Evolutionary conservation across 1,140 invertebrate species (phyloP).

Genomic region (Paracyclopina nana): DNA sequence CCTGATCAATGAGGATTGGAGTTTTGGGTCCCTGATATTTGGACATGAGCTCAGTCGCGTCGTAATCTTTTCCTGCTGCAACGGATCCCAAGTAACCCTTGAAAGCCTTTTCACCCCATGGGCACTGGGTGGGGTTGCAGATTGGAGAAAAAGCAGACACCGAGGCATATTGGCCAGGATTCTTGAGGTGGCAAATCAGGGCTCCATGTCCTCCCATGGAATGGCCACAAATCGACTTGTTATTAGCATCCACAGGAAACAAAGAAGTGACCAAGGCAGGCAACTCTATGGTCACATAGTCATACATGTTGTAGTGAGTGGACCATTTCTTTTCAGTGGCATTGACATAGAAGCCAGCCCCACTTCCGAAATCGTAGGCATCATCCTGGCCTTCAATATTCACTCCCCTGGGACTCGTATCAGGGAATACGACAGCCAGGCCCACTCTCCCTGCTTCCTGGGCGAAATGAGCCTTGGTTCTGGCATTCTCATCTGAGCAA

Average conservation of each 20-base stretch:
- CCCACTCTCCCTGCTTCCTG: slow-evolving; percentile 57
- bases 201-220: slow-evolving; percentile 97
- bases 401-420: slow-evolving; percentile 80
- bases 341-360: slow-evolving; percentile 90
- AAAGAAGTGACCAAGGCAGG: slow-evolving; percentile 50
- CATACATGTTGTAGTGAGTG: slow-evolving; percentile 86
- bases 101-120: slow-evolving; percentile 76
- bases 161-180: slow-evolving; percentile 66
- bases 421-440: slow-evolving; percentile 69
- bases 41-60: slow-evolving; percentile 61
- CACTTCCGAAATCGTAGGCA: slow-evolving; percentile 77
- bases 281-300: slow-evolving; percentile 80
- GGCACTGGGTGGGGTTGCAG: slow-evolving; percentile 57
- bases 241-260: slow-evolving; percentile 35
- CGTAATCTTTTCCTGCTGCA: slow-evolving; percentile 61
- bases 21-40: slow-evolving; percentile 63
- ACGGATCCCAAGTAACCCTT: slow-evolving; percentile 57
- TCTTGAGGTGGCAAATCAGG: slow-evolving; percentile 70
- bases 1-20: slow-evolving; percentile 75
- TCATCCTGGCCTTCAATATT: slow-evolving; percentile 76
- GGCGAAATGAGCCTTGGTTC: slow-evolving; percentile 84
- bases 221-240: slow-evolving; percentile 25
- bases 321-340: slow-evolving; percentile 77
- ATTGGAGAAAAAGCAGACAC: slow-evolving; percentile 96
- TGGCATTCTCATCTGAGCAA: slow-evolving; percentile 90